Evolutionary conservation across 2,797 vertebrate genomes (phyloP), one percentile per base, ranked within the genome.

Genomic region (Chlorospingus flavigularis): DNA sequence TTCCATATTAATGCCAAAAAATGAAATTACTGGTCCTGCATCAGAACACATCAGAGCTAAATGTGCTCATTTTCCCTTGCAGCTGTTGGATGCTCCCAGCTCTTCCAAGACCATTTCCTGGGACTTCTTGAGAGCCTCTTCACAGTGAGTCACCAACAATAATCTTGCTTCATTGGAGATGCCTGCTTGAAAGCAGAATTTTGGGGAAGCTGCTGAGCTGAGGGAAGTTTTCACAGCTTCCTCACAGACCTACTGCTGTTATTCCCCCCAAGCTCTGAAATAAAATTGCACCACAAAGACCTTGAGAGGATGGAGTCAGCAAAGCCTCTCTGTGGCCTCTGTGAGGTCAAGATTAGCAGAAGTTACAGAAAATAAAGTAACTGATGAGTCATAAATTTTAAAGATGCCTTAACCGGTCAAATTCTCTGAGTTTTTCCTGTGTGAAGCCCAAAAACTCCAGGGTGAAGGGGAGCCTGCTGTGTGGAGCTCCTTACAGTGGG

Each of bases 1-100:
- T 94, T 75, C 51, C 42, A 33, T 91, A 88, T 91, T 78, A 86
- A 86, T 35, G 37, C 62, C 76, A 75, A 60, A 74, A 74, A 90
- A 90, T 74, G 48, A 90, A 94, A 94, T 96, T 94, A 96, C 53
- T 50, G 18, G n/a, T 77, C 71, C 17, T 79, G 60, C 66, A 84
- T 86, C 79, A 88, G 86, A 91, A 82, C 83, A 20, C 76, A 39
- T 90, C 63, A 86, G 90, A 96, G 88, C 35, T 24, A 60, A 88
- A 62, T 2, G 11, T 0, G 1, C 43, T 85, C 4, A 18, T 94
- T 87, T 88, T 45, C 66, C 42, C 17, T 33, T 67, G 45, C 67
- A 88, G 70, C 60, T 88, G 60, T 37, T 80, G 13, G 25, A 74
- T 37, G 28, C 11, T 42, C 30, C 35, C 74, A 68, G 80, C 71